These are phyloP conservation scores for Corticium candelabrum DNA, from an alignment of 37 sponge, comb jelly and placozoan species.

Conservation along the genomic window DNA sequence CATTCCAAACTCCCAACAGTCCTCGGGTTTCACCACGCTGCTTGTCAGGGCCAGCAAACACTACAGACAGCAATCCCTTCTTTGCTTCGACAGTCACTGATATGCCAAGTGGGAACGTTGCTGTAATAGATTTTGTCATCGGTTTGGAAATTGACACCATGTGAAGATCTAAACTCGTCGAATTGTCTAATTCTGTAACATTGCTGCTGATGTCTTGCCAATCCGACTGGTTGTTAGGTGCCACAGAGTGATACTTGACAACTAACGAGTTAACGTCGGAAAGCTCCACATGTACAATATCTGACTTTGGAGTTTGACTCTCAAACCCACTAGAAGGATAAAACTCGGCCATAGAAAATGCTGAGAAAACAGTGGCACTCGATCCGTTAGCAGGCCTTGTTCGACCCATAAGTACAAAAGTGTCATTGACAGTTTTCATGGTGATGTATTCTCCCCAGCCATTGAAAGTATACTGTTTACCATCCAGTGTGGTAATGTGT, in stretches of 20 bases:
- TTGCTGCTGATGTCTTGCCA: not conserved
- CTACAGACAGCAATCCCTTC: not conserved
- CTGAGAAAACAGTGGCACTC: conserved; percentile 9
- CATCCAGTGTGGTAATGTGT: conserved; percentile 59
- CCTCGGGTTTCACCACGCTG: not conserved
- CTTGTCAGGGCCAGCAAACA: not conserved
- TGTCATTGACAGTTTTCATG: not conserved
- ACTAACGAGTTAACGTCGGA: not conserved
- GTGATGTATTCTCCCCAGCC: conserved; percentile 47
- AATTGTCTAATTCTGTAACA: not conserved
- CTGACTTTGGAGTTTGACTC: not conserved
- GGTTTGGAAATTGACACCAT: not conserved
- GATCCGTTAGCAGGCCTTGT: not conserved
- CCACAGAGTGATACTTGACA: not conserved
- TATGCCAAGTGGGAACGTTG: not conserved
- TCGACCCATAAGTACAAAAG: not conserved
- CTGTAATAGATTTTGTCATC: not conserved
- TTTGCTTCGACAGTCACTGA: not conserved
- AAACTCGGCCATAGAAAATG: conserved; percentile 2
- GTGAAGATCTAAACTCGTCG: not conserved
- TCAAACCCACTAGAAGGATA: not conserved
- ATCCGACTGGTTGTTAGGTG: not conserved
- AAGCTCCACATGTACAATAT: not conserved
- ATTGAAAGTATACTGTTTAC: conserved; percentile 56
- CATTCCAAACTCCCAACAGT: not conserved